Percentiles rank a stretch among this genome's conserved stretches.
phyloP scores from a whole-genome alignment of 2,888 invertebrate genomes.

The Ormyrus rosae region DNA sequence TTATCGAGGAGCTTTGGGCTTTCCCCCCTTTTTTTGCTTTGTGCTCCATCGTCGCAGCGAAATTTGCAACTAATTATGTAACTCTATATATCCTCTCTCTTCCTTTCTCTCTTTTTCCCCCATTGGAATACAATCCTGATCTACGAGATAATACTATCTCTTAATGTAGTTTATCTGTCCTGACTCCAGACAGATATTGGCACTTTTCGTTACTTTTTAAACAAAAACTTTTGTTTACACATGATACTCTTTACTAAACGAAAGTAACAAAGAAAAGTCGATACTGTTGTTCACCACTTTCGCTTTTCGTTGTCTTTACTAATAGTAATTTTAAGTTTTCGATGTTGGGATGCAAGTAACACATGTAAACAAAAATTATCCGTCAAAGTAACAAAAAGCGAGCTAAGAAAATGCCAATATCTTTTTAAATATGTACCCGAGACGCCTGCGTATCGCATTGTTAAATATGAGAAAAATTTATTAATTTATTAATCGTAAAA shows the following conservation, averaged over 20 bases:
- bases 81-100: constrained; percentile 27
- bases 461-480: constrained; percentile 19
- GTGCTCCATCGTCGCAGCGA: constrained; percentile 22
- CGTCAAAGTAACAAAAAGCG: constrained; percentile 11
- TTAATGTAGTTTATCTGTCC: neutral
- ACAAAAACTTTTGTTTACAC: constrained; percentile 4
- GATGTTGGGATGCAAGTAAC: neutral
- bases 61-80: constrained; percentile 48
- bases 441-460: constrained; percentile 24
- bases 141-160: constrained; percentile 14
- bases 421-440: constrained; percentile 23
- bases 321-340: neutral
- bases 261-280: constrained; percentile 22
- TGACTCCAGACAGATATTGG: constrained; percentile 8
- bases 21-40: neutral
- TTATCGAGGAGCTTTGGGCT: constrained; percentile 12
- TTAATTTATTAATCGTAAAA: constrained; percentile 28
- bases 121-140: constrained; percentile 48
- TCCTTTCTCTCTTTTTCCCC: neutral
- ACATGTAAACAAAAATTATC: neutral
- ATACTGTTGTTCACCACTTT: neutral
- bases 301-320: constrained; percentile 1
- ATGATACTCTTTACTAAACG: neutral
- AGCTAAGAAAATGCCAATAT: constrained; percentile 32
- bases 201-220: constrained; percentile 30